A percentile compares a stretch with the other conserved stretches of the same genome.
Evolutionary conservation across 2,888 invertebrate species (phyloP).

Genomic region (Volucella inflata): DNA sequence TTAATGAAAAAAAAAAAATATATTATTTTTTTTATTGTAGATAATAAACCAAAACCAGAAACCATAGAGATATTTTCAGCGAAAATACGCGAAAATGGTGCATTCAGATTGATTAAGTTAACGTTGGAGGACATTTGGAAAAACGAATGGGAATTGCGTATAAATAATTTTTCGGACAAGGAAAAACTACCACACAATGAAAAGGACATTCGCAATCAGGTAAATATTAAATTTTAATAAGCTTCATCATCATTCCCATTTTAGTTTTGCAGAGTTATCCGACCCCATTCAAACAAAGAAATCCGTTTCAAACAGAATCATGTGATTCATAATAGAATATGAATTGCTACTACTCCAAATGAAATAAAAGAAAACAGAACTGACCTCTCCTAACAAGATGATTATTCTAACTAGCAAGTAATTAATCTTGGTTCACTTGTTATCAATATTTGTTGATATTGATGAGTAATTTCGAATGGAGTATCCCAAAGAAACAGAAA

Average conservation of each 20-base stretch:
- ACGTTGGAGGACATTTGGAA: slow-evolving; percentile 89
- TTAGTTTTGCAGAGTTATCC: not conserved
- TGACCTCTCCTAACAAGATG: slow-evolving; percentile 62
- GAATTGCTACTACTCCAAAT: not conserved
- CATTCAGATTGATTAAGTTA: slow-evolving; percentile 86
- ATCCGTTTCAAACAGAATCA: not conserved
- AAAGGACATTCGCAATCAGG: slow-evolving; percentile 89
- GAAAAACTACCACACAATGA: slow-evolving; percentile 88
- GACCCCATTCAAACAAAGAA: not conserved
- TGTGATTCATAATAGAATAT: slow-evolving; percentile 21
- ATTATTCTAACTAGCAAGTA: slow-evolving; percentile 39
- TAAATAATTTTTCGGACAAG: slow-evolving; percentile 90
- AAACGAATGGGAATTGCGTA: slow-evolving; percentile 87
- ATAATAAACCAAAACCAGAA: slow-evolving; percentile 90
- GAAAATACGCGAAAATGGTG: slow-evolving; percentile 84
- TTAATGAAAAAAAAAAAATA: not conserved
- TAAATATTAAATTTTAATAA: slow-evolving; percentile 79
- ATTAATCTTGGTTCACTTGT: slow-evolving; percentile 39
- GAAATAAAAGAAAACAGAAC: slow-evolving; percentile 53
- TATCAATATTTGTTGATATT: slow-evolving; percentile 19
- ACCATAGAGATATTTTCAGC: slow-evolving; percentile 89
- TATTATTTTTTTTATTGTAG: slow-evolving; percentile 83
- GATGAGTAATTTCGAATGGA: not conserved
- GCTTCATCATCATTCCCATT: not conserved
- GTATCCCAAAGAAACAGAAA: too few species aligned